Conservation (phyloP, 2,888 invertebrate species). For the Morpho helenor region DNA sequence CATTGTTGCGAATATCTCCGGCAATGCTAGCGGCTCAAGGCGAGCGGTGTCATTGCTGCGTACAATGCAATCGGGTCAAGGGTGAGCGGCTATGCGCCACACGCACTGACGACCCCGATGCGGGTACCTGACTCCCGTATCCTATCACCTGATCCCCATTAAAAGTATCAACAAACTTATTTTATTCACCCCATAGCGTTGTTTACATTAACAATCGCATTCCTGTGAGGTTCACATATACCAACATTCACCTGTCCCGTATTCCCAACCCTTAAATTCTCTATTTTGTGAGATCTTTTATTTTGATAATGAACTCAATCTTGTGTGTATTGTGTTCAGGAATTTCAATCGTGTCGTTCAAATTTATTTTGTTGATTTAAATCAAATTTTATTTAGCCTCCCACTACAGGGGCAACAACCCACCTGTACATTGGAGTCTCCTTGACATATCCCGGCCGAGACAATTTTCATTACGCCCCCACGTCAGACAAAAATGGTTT, state of each 20-base stretch:
- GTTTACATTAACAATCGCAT: conserved; percentile 41
- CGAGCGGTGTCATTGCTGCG: conserved; percentile 78
- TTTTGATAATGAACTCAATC: conserved; percentile 27
- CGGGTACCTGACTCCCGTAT: conserved; percentile 63
- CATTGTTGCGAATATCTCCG: conserved; percentile 79
- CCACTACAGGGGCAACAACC: conserved; percentile 42
- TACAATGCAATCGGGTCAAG: conserved; percentile 77
- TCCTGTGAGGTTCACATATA: conserved; percentile 48
- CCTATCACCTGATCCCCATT: conserved; percentile 57
- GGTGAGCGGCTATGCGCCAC: conserved; percentile 49
- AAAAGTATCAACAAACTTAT: conserved; percentile 38
- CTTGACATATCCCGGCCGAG: conserved; percentile 49
- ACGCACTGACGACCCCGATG: conserved; percentile 37
- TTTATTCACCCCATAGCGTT: conserved; percentile 56
- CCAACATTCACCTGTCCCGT: conserved; percentile 64
- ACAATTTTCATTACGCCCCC: conserved; percentile 62
- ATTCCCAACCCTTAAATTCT: conserved; percentile 48
- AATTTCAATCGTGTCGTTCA: conserved; percentile 17
- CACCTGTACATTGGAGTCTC: conserved; percentile 55
- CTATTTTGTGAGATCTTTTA: conserved; percentile 46
- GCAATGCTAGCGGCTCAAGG: conserved; percentile 78
- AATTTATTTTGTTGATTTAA: conserved; percentile 22
- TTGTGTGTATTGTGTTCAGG: conserved; percentile 16
- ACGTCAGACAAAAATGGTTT: conserved; percentile 55
- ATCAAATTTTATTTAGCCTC: conserved; percentile 34